These are phyloP conservation scores for Motacilla tschutschensis DNA, from an alignment of 2,113 vertebrate species.

Conservation along the genomic window DNA sequence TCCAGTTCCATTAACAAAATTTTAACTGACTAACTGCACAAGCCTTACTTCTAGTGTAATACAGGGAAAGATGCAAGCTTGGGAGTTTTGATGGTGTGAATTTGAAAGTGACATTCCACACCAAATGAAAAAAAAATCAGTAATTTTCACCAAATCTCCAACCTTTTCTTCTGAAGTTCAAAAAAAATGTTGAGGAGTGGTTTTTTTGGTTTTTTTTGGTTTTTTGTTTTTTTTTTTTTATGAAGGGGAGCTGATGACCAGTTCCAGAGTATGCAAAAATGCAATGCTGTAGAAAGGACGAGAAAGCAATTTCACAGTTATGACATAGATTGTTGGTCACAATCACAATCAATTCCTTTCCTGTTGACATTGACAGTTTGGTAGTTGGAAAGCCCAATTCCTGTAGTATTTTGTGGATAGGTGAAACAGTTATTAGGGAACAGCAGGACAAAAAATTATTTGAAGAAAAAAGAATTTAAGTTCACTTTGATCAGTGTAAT, in stretches of 20 bases:
- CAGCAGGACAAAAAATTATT: background rate
- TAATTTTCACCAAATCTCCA: background rate
- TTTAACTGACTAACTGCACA: background rate
- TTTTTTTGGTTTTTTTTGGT: rapidly evolving
- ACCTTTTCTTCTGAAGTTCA: background rate
- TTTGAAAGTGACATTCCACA: background rate
- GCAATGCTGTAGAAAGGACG: background rate
- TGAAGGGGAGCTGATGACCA: background rate
- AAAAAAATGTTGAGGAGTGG: background rate
- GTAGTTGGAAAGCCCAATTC: background rate
- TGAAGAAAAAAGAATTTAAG: background rate
- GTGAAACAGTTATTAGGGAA: background rate
- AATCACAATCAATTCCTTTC: background rate
- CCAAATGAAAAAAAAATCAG: background rate
- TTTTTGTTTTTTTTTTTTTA: background rate
- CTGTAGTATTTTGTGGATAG: background rate
- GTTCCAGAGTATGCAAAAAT: background rate
- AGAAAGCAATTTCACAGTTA: background rate
- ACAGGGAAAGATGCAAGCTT: background rate
- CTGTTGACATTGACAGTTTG: background rate
- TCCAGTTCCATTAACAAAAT: background rate
- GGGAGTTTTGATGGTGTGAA: background rate
- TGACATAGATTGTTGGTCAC: background rate
- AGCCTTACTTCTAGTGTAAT: background rate
- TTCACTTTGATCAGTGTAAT: background rate